phyloP scores from a whole-genome alignment of 2,797 vertebrate species.

The Mormyrops attenuatus region DNA sequence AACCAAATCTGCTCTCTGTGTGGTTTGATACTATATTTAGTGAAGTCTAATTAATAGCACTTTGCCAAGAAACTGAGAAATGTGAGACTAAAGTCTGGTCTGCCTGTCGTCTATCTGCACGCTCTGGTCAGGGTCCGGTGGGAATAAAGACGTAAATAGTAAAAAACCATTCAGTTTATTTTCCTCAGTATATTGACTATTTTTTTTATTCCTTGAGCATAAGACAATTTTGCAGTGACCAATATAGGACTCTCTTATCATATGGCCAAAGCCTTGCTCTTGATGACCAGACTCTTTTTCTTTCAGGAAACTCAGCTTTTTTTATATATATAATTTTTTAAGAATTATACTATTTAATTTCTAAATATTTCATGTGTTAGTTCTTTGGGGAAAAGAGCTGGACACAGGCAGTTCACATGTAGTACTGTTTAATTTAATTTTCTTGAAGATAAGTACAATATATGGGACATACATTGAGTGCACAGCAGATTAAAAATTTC shows the following conservation, averaged over 20 bases:
- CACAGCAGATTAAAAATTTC: not conserved
- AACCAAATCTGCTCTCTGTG: not conserved
- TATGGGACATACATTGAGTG: not conserved
- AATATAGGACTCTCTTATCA: not conserved
- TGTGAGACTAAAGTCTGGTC: not conserved
- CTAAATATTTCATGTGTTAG: not conserved
- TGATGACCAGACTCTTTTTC: not conserved
- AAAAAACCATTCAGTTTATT: not conserved
- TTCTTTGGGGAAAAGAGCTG: not conserved
- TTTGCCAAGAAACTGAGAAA: not conserved
- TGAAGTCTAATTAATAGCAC: not conserved
- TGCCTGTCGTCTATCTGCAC: not conserved
- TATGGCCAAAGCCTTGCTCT: not conserved
- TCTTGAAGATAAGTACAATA: not conserved
- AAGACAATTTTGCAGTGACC: not conserved
- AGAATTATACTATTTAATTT: not conserved
- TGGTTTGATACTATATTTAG: not conserved
- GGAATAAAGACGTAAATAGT: not conserved
- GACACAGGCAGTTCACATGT: not conserved
- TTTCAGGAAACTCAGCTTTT: not conserved
- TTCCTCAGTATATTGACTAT: not conserved
- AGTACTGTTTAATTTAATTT: constrained; percentile 1
- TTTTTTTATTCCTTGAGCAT: not conserved
- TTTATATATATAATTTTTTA: not conserved
- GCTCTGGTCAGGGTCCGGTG: not conserved